These are phyloP conservation scores for Elgaria multicarinata DNA, from an alignment of 2,113 vertebrate species.

Conservation along the genomic window DNA sequence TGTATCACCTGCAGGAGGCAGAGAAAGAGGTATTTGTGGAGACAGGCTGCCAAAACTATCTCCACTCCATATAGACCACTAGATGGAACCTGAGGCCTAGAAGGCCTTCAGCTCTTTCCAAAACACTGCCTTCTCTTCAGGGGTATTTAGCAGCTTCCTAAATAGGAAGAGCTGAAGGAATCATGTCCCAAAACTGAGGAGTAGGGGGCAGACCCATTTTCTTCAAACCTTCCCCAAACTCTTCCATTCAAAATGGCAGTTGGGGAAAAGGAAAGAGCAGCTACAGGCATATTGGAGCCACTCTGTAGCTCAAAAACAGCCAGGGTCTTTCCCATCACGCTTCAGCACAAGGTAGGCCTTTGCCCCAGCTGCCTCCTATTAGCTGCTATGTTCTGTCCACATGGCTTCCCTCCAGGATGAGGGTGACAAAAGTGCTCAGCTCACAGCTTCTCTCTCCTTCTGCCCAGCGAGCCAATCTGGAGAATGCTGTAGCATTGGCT, in stretches of 20 bases:
- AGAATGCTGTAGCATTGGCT: slow-evolving; percentile 32
- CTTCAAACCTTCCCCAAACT: background rate
- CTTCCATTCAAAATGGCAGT: background rate
- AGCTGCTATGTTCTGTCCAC: background rate
- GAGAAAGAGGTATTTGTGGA: no score
- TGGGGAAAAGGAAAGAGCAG: background rate
- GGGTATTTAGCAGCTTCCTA: background rate
- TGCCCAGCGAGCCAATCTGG: slow-evolving; percentile 71
- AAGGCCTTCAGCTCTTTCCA: background rate
- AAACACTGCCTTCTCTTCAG: background rate
- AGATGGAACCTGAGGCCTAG: background rate
- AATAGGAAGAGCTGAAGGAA: background rate
- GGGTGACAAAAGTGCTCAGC: background rate
- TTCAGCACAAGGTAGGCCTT: background rate
- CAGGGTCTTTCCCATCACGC: background rate
- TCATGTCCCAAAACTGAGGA: background rate
- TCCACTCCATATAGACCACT: background rate
- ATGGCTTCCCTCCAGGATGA: no score
- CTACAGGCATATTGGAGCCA: no score
- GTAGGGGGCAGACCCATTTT: background rate
- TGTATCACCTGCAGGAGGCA: background rate
- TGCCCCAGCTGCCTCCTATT: background rate
- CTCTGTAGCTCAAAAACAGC: background rate
- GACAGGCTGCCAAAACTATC: background rate
- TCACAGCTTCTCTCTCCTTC: background rate